Percentiles rank a stretch among this genome's conserved stretches.
phyloP scores from a whole-genome alignment of 2,888 invertebrate genomes.

The Stegophylla sp. region DNA sequence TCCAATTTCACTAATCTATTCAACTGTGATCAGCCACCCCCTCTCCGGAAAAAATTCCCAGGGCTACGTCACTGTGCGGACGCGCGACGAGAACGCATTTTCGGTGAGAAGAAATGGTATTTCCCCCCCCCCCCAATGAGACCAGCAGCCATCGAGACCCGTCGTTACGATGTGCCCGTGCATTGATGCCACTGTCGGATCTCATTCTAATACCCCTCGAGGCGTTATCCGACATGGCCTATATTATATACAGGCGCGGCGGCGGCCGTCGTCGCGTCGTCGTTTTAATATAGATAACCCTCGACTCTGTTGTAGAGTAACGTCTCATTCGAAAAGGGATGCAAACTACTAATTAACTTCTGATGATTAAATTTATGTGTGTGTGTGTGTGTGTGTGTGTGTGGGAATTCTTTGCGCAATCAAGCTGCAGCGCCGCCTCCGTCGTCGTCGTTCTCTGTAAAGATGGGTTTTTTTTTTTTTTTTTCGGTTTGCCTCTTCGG shows the following conservation, averaged over 20 bases:
- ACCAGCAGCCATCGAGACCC: not conserved
- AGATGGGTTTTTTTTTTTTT: too few species aligned
- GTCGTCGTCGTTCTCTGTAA: too few species aligned
- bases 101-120: not conserved
- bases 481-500: too few species aligned
- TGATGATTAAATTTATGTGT: slow-evolving; percentile 50
- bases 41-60: too few species aligned
- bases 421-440: too few species aligned
- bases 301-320: not conserved
- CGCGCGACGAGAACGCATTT: not conserved
- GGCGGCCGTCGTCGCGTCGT: slow-evolving; percentile 3
- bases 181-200: slow-evolving; percentile 12
- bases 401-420: too few species aligned
- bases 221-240: slow-evolving; percentile 19
- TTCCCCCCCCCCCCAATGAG: not conserved
- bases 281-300: not conserved
- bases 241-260: not conserved
- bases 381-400: not conserved
- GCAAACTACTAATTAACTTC: slow-evolving; percentile 58
- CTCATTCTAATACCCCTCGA: slow-evolving; percentile 18
- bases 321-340: slow-evolving; percentile 53
- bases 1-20: too few species aligned
- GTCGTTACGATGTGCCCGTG: not conserved
- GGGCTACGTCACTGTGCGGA: too few species aligned
- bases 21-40: too few species aligned